These are phyloP conservation scores for Alloscopus bannaensis DNA, from an alignment of 2,888 invertebrate genomes.

Conservation along the genomic window DNA sequence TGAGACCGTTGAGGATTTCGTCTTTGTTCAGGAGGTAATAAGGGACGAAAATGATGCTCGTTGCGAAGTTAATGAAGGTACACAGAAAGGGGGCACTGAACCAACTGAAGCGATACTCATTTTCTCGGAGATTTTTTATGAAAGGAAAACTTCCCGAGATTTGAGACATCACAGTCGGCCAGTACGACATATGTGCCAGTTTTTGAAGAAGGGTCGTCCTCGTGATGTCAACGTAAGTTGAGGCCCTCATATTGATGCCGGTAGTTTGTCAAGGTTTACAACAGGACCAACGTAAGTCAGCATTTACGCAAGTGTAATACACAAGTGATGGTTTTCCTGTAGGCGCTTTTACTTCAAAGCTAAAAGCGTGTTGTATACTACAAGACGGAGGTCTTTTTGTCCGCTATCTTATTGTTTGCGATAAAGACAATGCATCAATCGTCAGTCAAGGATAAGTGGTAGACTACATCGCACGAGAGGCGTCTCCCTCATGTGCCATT, in stretches of 20 bases:
- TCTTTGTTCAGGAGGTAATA: constrained; percentile 35
- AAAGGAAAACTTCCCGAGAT: constrained; percentile 34
- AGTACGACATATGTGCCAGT: not conserved
- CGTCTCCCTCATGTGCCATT: no score
- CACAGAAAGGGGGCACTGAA: constrained; percentile 2
- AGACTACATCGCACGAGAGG: no score
- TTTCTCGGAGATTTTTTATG: constrained; percentile 1
- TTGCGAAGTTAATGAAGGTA: not conserved
- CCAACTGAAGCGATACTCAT: constrained; percentile 30
- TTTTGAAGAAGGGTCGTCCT: constrained; percentile 6
- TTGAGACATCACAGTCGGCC: constrained; percentile 29
- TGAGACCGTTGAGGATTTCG: constrained; percentile 37
- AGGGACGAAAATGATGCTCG: not conserved
- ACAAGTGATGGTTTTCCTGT: no score
- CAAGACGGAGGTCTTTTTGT: no score
- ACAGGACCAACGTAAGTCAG: no score
- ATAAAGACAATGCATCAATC: no score
- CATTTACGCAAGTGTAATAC: no score
- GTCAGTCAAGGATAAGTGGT: no score
- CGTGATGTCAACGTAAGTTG: not conserved
- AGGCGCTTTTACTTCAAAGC: no score
- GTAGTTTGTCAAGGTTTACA: no score
- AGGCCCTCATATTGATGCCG: constrained; percentile 16
- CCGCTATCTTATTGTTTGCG: no score
- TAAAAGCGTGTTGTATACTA: no score